phyloP scores from a whole-genome alignment of 2,888 invertebrate species.

The Pardosa pseudoannulata region DNA sequence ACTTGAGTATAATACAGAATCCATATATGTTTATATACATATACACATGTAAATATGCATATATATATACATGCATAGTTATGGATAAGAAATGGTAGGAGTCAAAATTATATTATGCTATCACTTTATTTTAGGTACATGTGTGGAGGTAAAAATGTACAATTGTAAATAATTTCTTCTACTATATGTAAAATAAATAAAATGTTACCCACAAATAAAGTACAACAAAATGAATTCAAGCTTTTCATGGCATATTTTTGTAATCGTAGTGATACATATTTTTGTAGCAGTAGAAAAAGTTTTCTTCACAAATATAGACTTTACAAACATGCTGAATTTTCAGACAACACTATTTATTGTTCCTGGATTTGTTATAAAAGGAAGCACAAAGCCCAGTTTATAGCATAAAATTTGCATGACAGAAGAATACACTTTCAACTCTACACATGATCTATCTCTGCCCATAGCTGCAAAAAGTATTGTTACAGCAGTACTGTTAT shows the following conservation, averaged over 20 bases:
- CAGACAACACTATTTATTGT: conserved; percentile 68
- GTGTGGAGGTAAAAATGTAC: conserved; percentile 51
- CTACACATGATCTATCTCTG: conserved; percentile 64
- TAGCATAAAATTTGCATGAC: conserved; percentile 71
- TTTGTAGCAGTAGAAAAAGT: conserved; percentile 67
- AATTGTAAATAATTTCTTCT: conserved; percentile 54
- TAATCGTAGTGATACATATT: conserved; percentile 56
- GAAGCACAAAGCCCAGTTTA: conserved; percentile 73
- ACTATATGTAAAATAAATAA: conserved; percentile 59
- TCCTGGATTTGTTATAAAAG: conserved; percentile 73
- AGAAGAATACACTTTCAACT: conserved; percentile 54
- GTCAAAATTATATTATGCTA: conserved; percentile 47
- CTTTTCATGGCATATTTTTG: conserved; percentile 48
- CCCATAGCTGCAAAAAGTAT: conserved; percentile 54
- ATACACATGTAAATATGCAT: neutral
- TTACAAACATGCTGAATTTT: conserved; percentile 71
- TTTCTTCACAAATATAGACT: conserved; percentile 70
- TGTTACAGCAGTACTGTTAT: conserved; percentile 45
- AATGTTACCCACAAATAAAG: conserved; percentile 60
- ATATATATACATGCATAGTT: neutral
- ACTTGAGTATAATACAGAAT: neutral
- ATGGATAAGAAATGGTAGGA: conserved; percentile 4
- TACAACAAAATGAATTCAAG: conserved; percentile 58
- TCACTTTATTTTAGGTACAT: conserved; percentile 57
- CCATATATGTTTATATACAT: neutral